These are phyloP conservation scores for Neolamprologus modestus DNA, from an alignment of 2,113 vertebrate species.

Conservation along the genomic window DNA sequence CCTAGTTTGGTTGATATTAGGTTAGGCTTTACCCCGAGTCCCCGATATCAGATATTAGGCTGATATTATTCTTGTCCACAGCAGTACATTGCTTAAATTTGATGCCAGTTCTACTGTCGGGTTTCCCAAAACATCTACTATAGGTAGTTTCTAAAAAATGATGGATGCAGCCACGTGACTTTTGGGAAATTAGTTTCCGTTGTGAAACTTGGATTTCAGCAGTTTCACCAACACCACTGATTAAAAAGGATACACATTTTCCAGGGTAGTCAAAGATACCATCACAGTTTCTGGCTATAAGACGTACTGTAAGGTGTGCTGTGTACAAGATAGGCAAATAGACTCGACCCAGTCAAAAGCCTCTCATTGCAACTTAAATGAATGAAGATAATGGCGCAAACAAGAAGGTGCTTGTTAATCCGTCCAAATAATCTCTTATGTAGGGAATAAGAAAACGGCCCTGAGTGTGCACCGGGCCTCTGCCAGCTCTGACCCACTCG, in stretches of 20 bases:
- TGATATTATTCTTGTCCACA: not conserved
- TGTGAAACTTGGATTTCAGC: not conserved
- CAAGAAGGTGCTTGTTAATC: not conserved
- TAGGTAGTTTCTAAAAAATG: not conserved
- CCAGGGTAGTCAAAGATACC: not conserved
- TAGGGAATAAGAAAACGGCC: not conserved
- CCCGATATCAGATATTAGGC: not conserved
- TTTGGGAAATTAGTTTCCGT: not conserved
- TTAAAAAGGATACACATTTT: not conserved
- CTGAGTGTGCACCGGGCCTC: fast-evolving
- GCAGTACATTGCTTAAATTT: not conserved
- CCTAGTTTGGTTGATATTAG: too few relatives aligned
- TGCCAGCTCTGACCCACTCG: not conserved
- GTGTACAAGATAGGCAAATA: not conserved
- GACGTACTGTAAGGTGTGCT: not conserved
- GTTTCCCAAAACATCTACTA: not conserved
- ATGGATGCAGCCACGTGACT: not conserved
- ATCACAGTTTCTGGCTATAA: not conserved
- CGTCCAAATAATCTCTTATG: not conserved
- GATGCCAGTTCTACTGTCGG: not conserved
- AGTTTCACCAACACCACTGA: not conserved
- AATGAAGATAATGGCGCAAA: not conserved
- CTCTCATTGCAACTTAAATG: not conserved
- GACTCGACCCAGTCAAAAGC: not conserved
- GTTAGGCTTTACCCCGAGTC: too few relatives aligned